Evolutionary conservation across 2,113 vertebrate genomes (phyloP).

Genomic region (Aspidoscelis tigris): DNA sequence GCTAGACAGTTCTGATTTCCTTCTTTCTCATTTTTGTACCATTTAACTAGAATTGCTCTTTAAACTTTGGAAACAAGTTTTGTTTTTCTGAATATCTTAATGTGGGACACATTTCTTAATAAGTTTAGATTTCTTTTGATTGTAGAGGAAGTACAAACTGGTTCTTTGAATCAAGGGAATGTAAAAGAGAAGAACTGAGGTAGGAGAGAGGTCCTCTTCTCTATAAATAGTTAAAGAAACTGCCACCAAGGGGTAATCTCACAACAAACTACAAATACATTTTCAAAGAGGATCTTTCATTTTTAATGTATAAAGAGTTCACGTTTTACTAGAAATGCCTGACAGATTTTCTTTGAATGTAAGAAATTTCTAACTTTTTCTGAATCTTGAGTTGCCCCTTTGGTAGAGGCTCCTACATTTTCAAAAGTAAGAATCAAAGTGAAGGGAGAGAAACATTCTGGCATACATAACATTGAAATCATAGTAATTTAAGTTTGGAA

Average conservation of each 20-base stretch:
- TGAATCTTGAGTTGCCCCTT: slow-evolving; percentile 30
- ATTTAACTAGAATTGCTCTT: slow-evolving; percentile 9
- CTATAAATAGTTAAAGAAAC: slow-evolving; percentile 24
- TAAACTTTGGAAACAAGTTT: neutral
- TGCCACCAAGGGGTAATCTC: slow-evolving; percentile 19
- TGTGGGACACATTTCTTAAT: slow-evolving; percentile 10
- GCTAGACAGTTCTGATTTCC: neutral
- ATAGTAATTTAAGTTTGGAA: neutral
- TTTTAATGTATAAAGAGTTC: slow-evolving; percentile 30
- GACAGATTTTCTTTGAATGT: slow-evolving; percentile 25
- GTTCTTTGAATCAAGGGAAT: slow-evolving; percentile 6
- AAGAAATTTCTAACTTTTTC: slow-evolving; percentile 32
- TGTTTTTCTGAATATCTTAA: slow-evolving; percentile 4
- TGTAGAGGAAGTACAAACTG: slow-evolving; percentile 26
- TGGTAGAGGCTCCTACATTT: slow-evolving; percentile 22
- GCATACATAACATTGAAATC: slow-evolving; percentile 18
- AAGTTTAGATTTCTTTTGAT: slow-evolving; percentile 4
- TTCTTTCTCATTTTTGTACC: neutral
- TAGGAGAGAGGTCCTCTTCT: slow-evolving; percentile 17
- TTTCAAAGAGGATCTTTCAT: slow-evolving; percentile 27
- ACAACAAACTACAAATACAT: slow-evolving; percentile 23
- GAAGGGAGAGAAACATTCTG: neutral
- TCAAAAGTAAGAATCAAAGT: slow-evolving; percentile 25
- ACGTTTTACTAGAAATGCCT: slow-evolving; percentile 17
- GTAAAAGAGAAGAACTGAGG: slow-evolving; percentile 3